A percentile compares a stretch with the other conserved stretches of the same genome.
phyloP scores from a whole-genome alignment of 2,113 vertebrate species.

The Tyrannus savana region DNA sequence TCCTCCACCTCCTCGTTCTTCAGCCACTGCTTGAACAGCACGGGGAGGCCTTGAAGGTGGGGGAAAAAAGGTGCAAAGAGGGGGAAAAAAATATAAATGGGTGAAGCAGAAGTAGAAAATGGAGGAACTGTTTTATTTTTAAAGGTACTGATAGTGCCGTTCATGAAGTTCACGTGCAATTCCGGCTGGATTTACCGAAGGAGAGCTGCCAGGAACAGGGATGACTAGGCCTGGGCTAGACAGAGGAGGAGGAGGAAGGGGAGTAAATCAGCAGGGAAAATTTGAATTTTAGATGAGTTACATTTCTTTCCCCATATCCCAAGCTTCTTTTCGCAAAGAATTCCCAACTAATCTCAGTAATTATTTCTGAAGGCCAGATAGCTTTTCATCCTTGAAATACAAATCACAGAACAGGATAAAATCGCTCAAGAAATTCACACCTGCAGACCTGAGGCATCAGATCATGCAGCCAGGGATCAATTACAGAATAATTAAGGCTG shows the following conservation, averaged over 20 bases:
- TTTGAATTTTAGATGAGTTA: background rate
- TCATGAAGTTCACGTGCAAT: fast-evolving
- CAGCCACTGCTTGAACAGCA: constrained; percentile 72
- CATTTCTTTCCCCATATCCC: background rate
- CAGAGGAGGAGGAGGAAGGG: background rate
- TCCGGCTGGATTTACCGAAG: background rate
- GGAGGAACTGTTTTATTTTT: background rate
- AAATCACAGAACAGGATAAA: fast-evolving
- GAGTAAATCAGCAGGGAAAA: background rate
- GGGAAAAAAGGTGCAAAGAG: background rate
- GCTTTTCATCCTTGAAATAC: background rate
- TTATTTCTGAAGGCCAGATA: background rate
- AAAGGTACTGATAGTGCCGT: background rate
- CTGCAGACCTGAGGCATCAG: background rate
- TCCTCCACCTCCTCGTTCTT: constrained; percentile 68
- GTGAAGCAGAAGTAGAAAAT: fast-evolving
- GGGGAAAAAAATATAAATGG: fast-evolving
- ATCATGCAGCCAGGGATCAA: background rate
- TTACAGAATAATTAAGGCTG: background rate
- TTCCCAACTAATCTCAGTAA: background rate
- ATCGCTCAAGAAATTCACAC: background rate
- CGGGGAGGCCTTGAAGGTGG: background rate
- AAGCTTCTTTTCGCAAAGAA: background rate
- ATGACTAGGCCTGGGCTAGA: too few species aligned
- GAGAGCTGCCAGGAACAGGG: background rate